Conservation (phyloP, 2,113 vertebrate genomes). For the Protomyctophum bolini region DNA sequence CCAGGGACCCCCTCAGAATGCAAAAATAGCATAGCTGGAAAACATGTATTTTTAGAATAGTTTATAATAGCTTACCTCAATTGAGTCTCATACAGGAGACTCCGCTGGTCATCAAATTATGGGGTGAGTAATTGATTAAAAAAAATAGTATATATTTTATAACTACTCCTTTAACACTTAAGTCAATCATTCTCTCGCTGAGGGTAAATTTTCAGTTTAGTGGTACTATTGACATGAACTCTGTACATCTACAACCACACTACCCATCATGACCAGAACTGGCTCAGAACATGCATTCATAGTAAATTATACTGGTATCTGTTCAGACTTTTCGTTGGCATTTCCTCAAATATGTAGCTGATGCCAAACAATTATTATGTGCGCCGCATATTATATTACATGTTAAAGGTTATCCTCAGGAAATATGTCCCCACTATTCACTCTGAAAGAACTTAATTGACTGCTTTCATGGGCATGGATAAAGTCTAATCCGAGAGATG, state of each 20-base stretch:
- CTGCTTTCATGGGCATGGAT: constrained; percentile 16
- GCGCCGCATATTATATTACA: constrained; percentile 11
- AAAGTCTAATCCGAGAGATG: background rate
- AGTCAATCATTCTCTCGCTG: too few species aligned
- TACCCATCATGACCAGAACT: background rate
- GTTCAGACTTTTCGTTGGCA: constrained; percentile 1
- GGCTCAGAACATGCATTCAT: background rate
- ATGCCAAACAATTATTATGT: constrained; percentile 17
- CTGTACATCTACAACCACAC: constrained; percentile 5
- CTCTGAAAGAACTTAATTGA: constrained; percentile 6
- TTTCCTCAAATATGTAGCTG: background rate
- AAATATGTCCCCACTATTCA: constrained; percentile 5
- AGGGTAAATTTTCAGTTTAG: too few species aligned
- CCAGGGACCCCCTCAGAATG: too few species aligned
- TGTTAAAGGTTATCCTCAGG: background rate
- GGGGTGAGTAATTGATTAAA: too few species aligned
- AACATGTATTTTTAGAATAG: too few species aligned
- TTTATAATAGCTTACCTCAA: too few species aligned
- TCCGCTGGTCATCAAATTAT: too few species aligned
- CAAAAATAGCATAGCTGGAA: too few species aligned
- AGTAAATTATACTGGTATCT: constrained; percentile 1
- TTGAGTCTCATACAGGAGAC: too few species aligned
- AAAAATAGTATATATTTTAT: too few species aligned
- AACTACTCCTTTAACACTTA: too few species aligned
- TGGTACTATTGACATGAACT: background rate